Conservation (phyloP, 2,888 invertebrate species). For the Theretra japonica region DNA sequence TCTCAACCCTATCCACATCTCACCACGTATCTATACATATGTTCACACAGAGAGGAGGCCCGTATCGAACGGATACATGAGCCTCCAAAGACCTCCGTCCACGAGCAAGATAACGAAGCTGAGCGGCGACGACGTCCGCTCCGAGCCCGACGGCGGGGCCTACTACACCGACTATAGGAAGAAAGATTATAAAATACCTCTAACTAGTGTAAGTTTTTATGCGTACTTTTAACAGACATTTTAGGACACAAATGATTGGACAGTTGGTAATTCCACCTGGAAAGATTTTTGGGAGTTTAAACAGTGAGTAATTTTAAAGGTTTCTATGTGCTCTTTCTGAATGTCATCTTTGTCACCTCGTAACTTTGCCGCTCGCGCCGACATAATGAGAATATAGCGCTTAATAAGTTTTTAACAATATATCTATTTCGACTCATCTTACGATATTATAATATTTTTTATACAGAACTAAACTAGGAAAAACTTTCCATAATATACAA, state of each 20-base stretch:
- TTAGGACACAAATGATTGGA: not conserved
- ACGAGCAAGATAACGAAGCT: slow-evolving; percentile 62
- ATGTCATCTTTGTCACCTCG: too few species aligned
- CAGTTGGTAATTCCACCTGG: too few species aligned
- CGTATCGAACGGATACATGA: slow-evolving; percentile 82
- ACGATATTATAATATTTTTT: too few species aligned
- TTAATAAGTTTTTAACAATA: too few species aligned
- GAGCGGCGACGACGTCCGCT: slow-evolving; percentile 69
- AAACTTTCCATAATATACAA: too few species aligned
- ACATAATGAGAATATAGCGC: too few species aligned
- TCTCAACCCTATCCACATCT: too few species aligned
- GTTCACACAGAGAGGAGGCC: slow-evolving; percentile 70
- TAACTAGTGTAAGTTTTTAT: slow-evolving; percentile 77
- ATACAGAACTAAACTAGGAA: too few species aligned
- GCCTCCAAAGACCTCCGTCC: slow-evolving; percentile 76
- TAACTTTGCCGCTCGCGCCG: too few species aligned
- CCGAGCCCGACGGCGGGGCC: slow-evolving; percentile 78
- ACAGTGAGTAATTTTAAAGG: not conserved
- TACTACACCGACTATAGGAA: slow-evolving; percentile 78
- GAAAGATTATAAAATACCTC: slow-evolving; percentile 82
- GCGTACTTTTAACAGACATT: too few species aligned
- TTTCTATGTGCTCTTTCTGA: too few species aligned
- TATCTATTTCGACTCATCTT: too few species aligned
- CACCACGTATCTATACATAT: not conserved
- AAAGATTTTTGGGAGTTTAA: not conserved